phyloP scores from a whole-genome alignment of 2,113 vertebrate genomes.

The Pelusios castaneus region DNA sequence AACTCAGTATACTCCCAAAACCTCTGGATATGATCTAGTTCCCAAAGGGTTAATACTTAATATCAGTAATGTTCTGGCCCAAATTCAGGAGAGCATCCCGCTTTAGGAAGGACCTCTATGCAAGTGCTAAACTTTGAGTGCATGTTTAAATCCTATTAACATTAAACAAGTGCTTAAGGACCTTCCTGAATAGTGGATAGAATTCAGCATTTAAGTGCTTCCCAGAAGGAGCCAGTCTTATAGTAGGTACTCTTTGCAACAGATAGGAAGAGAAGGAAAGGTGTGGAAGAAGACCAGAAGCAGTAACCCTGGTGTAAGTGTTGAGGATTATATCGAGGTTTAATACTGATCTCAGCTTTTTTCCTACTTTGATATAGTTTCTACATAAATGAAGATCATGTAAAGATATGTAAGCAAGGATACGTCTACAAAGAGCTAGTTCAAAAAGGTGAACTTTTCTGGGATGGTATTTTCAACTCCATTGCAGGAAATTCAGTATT shows the following conservation, averaged over 20 bases:
- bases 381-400: background rate
- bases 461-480: background rate
- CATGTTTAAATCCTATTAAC: background rate
- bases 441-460: background rate
- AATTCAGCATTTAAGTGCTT: background rate
- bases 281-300: background rate
- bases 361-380: background rate
- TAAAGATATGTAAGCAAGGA: background rate
- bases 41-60: background rate
- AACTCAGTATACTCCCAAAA: background rate
- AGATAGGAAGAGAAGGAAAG: background rate
- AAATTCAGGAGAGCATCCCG: background rate
- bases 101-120: background rate
- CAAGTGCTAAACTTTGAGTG: background rate
- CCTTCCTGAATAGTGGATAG: background rate
- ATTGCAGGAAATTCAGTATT: background rate
- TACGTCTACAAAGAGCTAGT: background rate
- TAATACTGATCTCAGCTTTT: fast-evolving
- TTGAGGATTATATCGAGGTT: background rate
- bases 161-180: background rate
- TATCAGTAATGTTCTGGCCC: background rate
- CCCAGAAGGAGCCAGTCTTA: background rate
- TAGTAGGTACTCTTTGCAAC: background rate
- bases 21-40: background rate
- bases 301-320: background rate